Evolutionary conservation across 1,140 invertebrate species (phyloP).

Genomic region (Sitophilus oryzae): DNA sequence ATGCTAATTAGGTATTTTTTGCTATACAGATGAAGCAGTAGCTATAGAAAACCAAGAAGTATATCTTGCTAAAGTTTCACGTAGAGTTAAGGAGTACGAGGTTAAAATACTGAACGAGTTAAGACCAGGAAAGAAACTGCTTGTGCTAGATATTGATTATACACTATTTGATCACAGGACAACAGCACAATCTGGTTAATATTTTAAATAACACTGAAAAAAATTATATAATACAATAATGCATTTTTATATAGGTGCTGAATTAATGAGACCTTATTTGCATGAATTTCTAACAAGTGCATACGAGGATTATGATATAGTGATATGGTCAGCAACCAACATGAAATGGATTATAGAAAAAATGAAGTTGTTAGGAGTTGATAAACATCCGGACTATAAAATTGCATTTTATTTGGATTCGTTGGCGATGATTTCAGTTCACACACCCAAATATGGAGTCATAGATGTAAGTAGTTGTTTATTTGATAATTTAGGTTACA

Average conservation of each 20-base stretch:
- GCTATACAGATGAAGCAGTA: conserved; percentile 67
- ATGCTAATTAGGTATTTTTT: background rate
- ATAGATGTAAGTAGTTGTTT: conserved; percentile 60
- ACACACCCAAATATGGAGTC: conserved; percentile 80
- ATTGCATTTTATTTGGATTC: conserved; percentile 89
- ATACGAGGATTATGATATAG: conserved; percentile 83
- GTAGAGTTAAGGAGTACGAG: conserved; percentile 78
- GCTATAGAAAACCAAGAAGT: conserved; percentile 67
- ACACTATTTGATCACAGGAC: conserved; percentile 95
- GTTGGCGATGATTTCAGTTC: conserved; percentile 91
- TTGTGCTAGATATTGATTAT: conserved; percentile 96
- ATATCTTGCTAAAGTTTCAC: conserved; percentile 73
- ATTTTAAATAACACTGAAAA: background rate
- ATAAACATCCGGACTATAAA: conserved; percentile 79
- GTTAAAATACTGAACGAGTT: conserved; percentile 77
- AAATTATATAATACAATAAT: background rate
- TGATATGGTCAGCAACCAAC: conserved; percentile 91
- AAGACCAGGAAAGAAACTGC: conserved; percentile 76
- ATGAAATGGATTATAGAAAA: conserved; percentile 99
- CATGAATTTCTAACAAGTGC: conserved; percentile 92
- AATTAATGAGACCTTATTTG: conserved; percentile 91
- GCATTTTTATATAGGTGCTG: conserved; percentile 51
- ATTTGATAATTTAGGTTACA: background rate
- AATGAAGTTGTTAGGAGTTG: conserved; percentile 87
- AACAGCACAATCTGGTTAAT: conserved; percentile 18